Conservation (phyloP, 2,888 invertebrate genomes). For the Acrobasis suavella region DNA sequence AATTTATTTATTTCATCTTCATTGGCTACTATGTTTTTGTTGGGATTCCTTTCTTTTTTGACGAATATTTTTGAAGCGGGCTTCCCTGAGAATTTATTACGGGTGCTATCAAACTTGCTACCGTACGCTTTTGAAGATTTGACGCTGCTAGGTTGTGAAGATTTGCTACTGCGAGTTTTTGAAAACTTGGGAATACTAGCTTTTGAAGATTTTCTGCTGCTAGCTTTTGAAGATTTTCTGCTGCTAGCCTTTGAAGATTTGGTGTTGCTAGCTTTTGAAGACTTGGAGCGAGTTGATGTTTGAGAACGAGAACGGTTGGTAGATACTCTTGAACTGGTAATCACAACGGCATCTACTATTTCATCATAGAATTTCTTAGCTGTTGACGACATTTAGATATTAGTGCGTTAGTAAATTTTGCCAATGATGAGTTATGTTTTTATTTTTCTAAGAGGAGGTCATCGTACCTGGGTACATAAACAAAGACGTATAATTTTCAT, state of each 20-base stretch:
- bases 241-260: no score
- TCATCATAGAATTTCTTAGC: conserved; percentile 58
- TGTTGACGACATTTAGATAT: conserved; percentile 51
- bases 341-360: conserved; percentile 50
- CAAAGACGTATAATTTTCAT: not conserved
- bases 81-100: conserved; percentile 34
- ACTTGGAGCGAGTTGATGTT: not conserved
- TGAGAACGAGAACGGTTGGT: conserved; percentile 22
- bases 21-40: conserved; percentile 36
- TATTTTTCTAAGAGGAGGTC: not conserved
- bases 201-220: not conserved
- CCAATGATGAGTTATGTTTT: not conserved
- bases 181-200: not conserved
- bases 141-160: not conserved
- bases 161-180: not conserved
- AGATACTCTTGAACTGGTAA: conserved; percentile 32
- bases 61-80: conserved; percentile 40
- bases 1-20: conserved; percentile 37
- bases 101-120: not conserved
- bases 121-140: not conserved
- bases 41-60: conserved; percentile 48
- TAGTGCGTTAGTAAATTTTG: not conserved
- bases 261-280: conserved; percentile 4
- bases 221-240: not conserved
- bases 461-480: not conserved